These are phyloP conservation scores for Atta texana DNA, from an alignment of 1,140 invertebrate genomes.

Conservation along the genomic window DNA sequence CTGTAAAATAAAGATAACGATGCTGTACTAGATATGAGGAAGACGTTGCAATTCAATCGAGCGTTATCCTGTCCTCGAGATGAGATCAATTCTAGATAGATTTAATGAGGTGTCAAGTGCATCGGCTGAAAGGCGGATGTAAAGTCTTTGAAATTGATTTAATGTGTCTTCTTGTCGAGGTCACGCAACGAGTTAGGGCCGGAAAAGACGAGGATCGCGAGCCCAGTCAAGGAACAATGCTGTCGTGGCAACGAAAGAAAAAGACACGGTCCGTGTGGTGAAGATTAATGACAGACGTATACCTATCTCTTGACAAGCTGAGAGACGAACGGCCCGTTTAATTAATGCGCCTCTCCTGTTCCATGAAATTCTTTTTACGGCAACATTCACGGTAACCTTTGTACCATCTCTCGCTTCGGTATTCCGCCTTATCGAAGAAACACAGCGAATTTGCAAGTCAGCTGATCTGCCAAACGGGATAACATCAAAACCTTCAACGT, in stretches of 20 bases:
- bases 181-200: not conserved
- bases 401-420: constrained; percentile 4
- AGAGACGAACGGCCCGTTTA: constrained; percentile 9
- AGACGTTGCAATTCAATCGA: not conserved
- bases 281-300: constrained; percentile 47
- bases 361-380: constrained; percentile 16
- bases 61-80: not conserved
- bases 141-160: not conserved
- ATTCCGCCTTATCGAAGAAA: not conserved
- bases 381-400: not conserved
- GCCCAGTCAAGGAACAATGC: constrained; percentile 40
- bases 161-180: not conserved
- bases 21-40: not conserved
- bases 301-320: constrained; percentile 48
- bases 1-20: not conserved
- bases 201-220: constrained; percentile 16
- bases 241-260: constrained; percentile 23
- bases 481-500: not conserved
- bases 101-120: constrained; percentile 19
- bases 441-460: constrained; percentile 62
- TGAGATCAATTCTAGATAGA: constrained; percentile 1
- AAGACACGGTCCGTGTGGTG: not conserved
- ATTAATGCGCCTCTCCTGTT: constrained; percentile 13
- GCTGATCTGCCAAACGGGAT: constrained; percentile 26
- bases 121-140: not conserved